Percentiles rank a stretch among this genome's conserved stretches.
phyloP scores from a whole-genome alignment of 2,113 vertebrate species.

The Scomber colias region DNA sequence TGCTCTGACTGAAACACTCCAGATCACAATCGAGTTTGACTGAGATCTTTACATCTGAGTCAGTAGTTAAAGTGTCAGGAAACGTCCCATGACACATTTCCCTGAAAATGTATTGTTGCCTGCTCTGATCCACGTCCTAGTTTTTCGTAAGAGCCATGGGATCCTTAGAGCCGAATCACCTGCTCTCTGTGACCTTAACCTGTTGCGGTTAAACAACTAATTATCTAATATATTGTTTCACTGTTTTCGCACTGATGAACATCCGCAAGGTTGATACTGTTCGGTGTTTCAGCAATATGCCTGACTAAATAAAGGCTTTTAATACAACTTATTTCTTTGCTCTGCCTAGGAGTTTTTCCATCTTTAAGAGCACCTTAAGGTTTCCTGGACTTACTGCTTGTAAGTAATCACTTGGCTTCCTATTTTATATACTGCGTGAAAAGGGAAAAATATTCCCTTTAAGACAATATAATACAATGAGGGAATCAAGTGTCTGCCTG shows the following conservation, averaged over 20 bases:
- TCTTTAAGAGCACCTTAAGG: too few species aligned
- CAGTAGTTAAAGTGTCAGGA: neutral
- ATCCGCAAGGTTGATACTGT: too few species aligned
- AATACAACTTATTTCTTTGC: too few species aligned
- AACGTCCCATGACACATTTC: neutral
- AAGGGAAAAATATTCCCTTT: neutral
- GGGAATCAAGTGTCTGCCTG: too few species aligned
- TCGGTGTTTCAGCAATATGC: too few species aligned
- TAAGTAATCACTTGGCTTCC: too few species aligned
- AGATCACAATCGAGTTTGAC: neutral
- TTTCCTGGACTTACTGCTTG: too few species aligned
- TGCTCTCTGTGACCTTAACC: neutral
- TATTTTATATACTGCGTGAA: too few species aligned
- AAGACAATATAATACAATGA: neutral
- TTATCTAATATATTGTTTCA: neutral
- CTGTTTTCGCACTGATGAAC: too few species aligned
- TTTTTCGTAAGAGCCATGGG: neutral
- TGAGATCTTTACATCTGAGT: neutral
- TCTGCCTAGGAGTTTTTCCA: too few species aligned
- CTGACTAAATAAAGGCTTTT: too few species aligned
- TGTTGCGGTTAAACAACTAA: neutral
- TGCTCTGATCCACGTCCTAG: neutral
- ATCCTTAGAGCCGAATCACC: neutral
- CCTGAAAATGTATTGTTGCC: neutral
- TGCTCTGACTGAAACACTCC: conserved; percentile 9